Base-by-base conservation (phyloP, 1,140 invertebrate species). In the Drosophila repleta region DNA sequence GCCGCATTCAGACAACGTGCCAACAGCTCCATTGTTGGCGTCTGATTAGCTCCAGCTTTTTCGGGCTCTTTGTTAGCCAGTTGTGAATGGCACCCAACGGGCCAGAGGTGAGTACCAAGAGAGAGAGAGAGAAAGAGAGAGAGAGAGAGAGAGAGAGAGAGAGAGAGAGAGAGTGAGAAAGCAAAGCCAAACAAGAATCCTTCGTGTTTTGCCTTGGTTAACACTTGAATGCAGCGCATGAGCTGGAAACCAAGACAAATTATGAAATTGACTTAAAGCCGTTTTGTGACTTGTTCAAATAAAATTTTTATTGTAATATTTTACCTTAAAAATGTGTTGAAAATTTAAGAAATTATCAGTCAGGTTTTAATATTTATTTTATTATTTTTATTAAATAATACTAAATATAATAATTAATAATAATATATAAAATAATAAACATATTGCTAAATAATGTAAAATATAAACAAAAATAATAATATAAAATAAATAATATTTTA, bases 1-100 rank as follows among this genome's bases (percentile, higher is more conserved):
- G 58, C 57, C 45, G 76, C 62, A 83, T 79, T 79, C 71, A 79
- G 41, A 46, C 62, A 51, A 69, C 32, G 20, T 76, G 73, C 41
- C 73, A 76, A 68, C 75, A 75, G 72, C 61, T 45, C 18, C 76
- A 49, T 79, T 79, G 76, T 77, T 76, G 62, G 5, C 57, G 10
- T 52, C 48, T 58, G 76, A 61, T 63, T 53, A 37, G 51, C 29
- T 35, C 5, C 2, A n/a, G 32, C 32, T 53, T 53, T 39, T 61
- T 5, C 3, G 11, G 32, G 18, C 29, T 20, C 46, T 63, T 74
- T 63, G 62, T 45, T 49, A 11, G 15, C 29, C 21, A 7, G 13
- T 8, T n/a, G 3, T 51, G 24, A 20, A 15, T 8, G 24, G 21
- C 3, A 1, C 21, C 6, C 29, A 32, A 10, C 8, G 29, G 29